Evolutionary conservation across 1,140 invertebrate species (phyloP).

Genomic region (Nebria ingens): DNA sequence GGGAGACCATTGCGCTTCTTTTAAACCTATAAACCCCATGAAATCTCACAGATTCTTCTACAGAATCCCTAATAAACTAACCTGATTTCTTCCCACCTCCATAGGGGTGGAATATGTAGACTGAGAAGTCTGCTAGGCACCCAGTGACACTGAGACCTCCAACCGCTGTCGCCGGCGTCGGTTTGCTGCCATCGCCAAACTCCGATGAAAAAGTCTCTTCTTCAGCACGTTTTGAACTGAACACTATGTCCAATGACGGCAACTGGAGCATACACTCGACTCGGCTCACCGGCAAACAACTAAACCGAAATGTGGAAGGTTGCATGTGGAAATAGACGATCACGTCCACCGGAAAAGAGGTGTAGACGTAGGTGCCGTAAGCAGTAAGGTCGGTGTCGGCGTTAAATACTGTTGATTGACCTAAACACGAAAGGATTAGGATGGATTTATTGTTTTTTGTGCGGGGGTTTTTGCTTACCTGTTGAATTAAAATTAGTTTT

Average conservation of each 20-base stretch:
- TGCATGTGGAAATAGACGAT: conserved; percentile 98
- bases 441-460: no score
- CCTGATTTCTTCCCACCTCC: conserved; percentile 78
- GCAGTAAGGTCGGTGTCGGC: conserved; percentile 38
- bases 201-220: conserved; percentile 51
- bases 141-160: conserved; percentile 89
- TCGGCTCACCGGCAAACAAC: conserved; percentile 87
- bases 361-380: conserved; percentile 71
- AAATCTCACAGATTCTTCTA: no score
- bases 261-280: conserved; percentile 95
- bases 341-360: conserved; percentile 95
- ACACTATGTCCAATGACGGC: conserved; percentile 87
- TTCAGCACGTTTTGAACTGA: conserved; percentile 80
- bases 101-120: conserved; percentile 97
- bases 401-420: conserved; percentile 13
- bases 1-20: conserved; percentile 62
- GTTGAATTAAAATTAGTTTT: conserved; percentile 37
- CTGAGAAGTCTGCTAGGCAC: conserved; percentile 89
- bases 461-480: no score
- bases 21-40: no score
- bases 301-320: conserved; percentile 90
- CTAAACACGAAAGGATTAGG: conserved; percentile 33
- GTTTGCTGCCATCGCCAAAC: conserved; percentile 43
- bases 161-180: conserved; percentile 49
- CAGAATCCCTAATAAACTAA: no score